Conservation (phyloP, 2,797 vertebrate species). For the Crocodylus rhombifer region DNA sequence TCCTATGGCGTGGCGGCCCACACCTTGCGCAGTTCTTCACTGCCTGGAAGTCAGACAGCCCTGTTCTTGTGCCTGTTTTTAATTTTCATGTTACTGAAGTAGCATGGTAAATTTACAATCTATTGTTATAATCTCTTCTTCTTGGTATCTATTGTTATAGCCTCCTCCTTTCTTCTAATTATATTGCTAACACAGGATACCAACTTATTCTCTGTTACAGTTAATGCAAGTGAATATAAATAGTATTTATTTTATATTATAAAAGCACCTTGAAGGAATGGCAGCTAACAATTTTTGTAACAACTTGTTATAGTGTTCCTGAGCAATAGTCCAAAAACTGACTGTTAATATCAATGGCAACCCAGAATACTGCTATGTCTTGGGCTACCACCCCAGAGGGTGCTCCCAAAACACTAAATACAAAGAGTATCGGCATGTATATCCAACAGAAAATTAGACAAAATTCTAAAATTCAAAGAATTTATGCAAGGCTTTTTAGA, state of each 20-base stretch:
- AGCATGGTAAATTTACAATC: not conserved
- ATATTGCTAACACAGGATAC: slow-evolving; percentile 45
- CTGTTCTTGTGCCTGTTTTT: not conserved
- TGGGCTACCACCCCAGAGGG: slow-evolving; percentile 7
- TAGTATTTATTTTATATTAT: slow-evolving; percentile 54
- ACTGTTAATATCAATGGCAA: not conserved
- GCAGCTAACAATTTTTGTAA: slow-evolving; percentile 9
- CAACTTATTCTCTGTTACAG: not conserved
- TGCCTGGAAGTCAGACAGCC: too few species aligned
- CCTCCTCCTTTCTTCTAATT: slow-evolving; percentile 11
- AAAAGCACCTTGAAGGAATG: slow-evolving; percentile 36
- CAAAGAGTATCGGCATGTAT: not conserved
- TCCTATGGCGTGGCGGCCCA: too few species aligned
- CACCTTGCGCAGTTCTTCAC: too few species aligned
- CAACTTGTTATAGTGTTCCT: not conserved
- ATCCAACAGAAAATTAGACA: slow-evolving; percentile 5
- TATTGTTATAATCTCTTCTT: not conserved
- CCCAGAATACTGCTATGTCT: not conserved
- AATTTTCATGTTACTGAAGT: not conserved
- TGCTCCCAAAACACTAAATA: not conserved
- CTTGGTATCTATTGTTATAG: too few species aligned
- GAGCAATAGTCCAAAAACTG: not conserved
- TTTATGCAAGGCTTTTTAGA: not conserved
- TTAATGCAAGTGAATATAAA: slow-evolving; percentile 46
- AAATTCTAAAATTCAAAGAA: not conserved